A percentile compares a stretch with the other conserved stretches of the same genome.
Evolutionary conservation across 2,113 vertebrate genomes (phyloP).

Genomic region (Nestor notabilis): DNA sequence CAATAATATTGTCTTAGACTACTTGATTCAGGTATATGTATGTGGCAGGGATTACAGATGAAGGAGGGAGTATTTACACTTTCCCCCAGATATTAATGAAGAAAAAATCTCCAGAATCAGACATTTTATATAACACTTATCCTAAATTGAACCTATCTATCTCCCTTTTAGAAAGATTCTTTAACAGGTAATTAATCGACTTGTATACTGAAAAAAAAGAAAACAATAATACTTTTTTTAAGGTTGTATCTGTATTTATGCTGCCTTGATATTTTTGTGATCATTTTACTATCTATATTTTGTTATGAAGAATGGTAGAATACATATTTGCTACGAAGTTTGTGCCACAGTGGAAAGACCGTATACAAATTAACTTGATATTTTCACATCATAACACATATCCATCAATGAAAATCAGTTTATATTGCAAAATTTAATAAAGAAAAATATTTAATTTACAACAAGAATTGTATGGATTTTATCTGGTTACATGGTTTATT

Average conservation of each 20-base stretch:
- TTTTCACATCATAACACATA: not conserved
- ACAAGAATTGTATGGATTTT: not conserved
- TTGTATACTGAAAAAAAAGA: fast-evolving
- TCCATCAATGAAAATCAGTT: slow-evolving; percentile 23
- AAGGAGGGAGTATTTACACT: not conserved
- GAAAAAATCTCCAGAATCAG: not conserved
- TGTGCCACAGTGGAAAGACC: not conserved
- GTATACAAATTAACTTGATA: not conserved
- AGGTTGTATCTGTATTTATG: not conserved
- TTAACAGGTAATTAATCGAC: not conserved
- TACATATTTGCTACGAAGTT: not conserved
- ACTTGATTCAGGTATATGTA: fast-evolving
- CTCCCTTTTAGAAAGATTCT: not conserved
- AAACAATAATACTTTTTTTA: fast-evolving
- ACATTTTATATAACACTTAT: not conserved
- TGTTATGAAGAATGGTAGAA: not conserved
- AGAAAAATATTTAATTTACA: not conserved
- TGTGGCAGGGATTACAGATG: fast-evolving
- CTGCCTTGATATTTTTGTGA: not conserved
- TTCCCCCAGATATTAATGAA: not conserved
- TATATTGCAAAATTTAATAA: not conserved
- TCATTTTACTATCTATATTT: not conserved
- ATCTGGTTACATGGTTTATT: not conserved
- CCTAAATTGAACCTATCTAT: fast-evolving
- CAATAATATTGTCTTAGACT: not conserved